A percentile compares a stretch with the other conserved stretches of the same genome.
Evolutionary conservation across 2,888 invertebrate genomes (phyloP).

Genomic region (Mythimna lalbum): DNA sequence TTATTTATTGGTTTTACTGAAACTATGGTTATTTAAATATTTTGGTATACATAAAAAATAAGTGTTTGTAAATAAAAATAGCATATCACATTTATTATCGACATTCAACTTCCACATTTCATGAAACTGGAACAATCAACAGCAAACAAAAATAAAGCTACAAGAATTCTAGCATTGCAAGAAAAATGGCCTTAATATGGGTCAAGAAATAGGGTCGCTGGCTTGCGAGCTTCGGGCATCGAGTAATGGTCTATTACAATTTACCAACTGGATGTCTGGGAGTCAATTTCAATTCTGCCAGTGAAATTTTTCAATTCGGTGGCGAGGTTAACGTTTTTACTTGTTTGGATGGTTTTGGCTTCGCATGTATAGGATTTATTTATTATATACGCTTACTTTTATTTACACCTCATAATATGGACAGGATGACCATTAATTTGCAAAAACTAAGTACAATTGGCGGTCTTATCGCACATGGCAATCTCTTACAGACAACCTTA

Average conservation of each 20-base stretch:
- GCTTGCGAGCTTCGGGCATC: slow-evolving; percentile 21
- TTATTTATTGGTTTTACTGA: too few relatives aligned
- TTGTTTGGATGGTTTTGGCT: too few relatives aligned
- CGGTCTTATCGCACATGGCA: too few relatives aligned
- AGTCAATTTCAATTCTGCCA: slow-evolving; percentile 47
- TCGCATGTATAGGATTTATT: too few relatives aligned
- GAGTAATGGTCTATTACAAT: slow-evolving; percentile 39
- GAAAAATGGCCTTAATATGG: slow-evolving; percentile 48
- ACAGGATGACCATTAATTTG: too few relatives aligned
- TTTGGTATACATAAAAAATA: too few relatives aligned
- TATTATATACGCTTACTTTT: too few relatives aligned
- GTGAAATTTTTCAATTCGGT: slow-evolving; percentile 25
- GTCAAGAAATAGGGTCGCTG: slow-evolving; percentile 55
- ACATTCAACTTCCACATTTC: neutral
- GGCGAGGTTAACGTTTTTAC: neutral
- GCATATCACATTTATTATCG: neutral
- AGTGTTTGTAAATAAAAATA: too few relatives aligned
- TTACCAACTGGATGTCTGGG: slow-evolving; percentile 36
- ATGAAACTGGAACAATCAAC: slow-evolving; percentile 24
- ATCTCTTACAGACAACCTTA: too few relatives aligned
- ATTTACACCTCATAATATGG: too few relatives aligned
- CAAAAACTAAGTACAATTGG: too few relatives aligned
- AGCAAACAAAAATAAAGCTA: slow-evolving; percentile 17
- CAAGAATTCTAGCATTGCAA: slow-evolving; percentile 21
- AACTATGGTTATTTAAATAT: too few relatives aligned